Conservation (phyloP, 2,888 invertebrate species). For the Noctua fimbriata region DNA sequence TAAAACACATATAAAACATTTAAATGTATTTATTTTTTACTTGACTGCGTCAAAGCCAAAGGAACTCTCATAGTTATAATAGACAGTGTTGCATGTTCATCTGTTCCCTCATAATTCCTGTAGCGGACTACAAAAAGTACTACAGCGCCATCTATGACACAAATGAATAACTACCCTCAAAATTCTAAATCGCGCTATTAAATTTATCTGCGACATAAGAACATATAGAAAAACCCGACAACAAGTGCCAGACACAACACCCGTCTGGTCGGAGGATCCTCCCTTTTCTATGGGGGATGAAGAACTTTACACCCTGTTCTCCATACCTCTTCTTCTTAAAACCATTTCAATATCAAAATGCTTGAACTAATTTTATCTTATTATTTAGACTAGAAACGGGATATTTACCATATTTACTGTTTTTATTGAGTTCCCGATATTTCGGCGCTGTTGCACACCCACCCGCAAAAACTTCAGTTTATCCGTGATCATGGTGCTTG, state of each 20-base stretch:
- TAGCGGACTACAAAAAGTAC: too few relatives aligned
- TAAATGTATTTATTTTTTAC: not conserved
- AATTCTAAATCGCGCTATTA: too few relatives aligned
- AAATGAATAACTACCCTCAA: too few relatives aligned
- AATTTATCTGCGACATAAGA: not conserved
- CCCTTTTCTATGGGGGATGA: not conserved
- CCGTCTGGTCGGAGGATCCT: not conserved
- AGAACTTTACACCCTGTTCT: too few relatives aligned
- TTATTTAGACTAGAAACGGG: too few relatives aligned
- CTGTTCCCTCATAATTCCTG: not conserved
- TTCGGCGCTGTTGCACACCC: too few relatives aligned
- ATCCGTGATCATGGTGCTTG: too few relatives aligned
- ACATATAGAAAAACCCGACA: not conserved
- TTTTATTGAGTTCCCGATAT: too few relatives aligned
- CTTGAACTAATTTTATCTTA: slow-evolving; percentile 31
- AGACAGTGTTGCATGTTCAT: not conserved
- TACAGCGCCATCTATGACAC: too few relatives aligned
- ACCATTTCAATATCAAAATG: not conserved
- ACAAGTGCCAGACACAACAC: not conserved
- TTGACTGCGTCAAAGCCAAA: not conserved
- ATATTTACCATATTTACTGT: too few relatives aligned
- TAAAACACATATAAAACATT: not conserved
- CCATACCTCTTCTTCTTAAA: not conserved
- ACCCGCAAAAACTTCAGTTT: too few relatives aligned
- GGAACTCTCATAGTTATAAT: not conserved